A percentile compares a stretch with the other conserved stretches of the same genome.
These are phyloP conservation scores for Cyphomyrus discorhynchus DNA, from an alignment of 2,113 vertebrate species.

Conservation along the genomic window DNA sequence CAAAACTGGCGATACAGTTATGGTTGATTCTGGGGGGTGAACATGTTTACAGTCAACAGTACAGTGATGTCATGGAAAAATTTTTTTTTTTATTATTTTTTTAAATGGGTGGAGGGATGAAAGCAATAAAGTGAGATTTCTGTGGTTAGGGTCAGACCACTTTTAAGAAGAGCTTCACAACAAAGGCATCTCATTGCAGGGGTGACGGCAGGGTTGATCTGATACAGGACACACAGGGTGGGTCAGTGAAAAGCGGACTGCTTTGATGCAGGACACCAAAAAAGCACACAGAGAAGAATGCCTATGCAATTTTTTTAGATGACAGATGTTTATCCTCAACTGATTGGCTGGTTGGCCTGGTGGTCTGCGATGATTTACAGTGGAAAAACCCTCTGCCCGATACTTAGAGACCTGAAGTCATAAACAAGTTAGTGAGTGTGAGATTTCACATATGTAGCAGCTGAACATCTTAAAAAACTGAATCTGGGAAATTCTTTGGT, in stretches of 20 bases:
- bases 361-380: not conserved
- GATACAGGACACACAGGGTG: not conserved
- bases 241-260: not conserved
- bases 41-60: conserved; percentile 53
- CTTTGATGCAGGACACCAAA: not conserved
- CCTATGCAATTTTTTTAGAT: not conserved
- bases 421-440: not conserved
- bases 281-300: not conserved
- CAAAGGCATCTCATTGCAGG: not conserved
- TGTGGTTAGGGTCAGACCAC: not conserved
- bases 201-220: not conserved
- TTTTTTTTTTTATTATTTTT: conserved; percentile 43
- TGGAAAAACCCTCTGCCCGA: not conserved
- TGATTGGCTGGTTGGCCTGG: not conserved
- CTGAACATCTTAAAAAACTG: conserved; percentile 3
- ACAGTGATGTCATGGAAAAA: conserved; percentile 64
- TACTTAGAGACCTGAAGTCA: not conserved
- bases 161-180: conserved; percentile 13
- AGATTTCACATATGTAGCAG: not conserved
- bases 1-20: not conserved
- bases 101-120: not conserved
- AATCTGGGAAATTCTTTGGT: not conserved
- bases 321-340: conserved; percentile 4
- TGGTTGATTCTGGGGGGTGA: conserved; percentile 33
- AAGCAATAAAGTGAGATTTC: not conserved